Base-by-base conservation (phyloP, 2,113 vertebrate genomes). In the Numenius arquata region DNA sequence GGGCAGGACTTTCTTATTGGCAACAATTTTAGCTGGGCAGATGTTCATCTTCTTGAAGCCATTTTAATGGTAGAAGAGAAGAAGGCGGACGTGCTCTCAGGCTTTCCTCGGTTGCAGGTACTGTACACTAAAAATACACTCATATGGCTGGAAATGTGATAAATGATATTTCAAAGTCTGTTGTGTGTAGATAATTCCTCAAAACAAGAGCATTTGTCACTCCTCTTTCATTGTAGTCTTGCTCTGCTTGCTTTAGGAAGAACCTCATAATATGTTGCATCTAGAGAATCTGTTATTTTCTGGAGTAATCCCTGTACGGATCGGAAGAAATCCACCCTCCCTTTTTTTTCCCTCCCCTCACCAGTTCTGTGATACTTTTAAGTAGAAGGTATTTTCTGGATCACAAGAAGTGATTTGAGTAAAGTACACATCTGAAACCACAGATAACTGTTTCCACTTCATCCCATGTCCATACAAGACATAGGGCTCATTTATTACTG, bases 41-140 rank as follows among this genome's bases (percentile, higher is more conserved):
- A 99, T 66, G 95, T 99, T 72, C 97, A 98, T 91, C 96, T 99
- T 58, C 80, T 99, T 48, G 99, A 99, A 97, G 97, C 97, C 81
- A 98, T 98, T 90, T 96, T 99, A 95, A 99, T 99, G 98, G 80
- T 99, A 72, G 99, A 99, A 96, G 99, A 99, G 95, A 97, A 98
- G 38, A 96, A 98, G 59, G 88, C 97, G 12, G 97, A 77, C 4
- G 98, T 99, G 66, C 98, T 99, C 5, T 67, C 95, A 9, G 90
- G 97, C 3, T 99, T 99, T 92, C 98, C 97, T 81, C 98, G 96
- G 26, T 26, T 99, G 66, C 98, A 99, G 99, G 99, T 99, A 97
- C 89, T 25, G 67, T 67, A 70, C 43, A 77, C 40, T 67, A 67
- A 63, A 7, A 32, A 16, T 83, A 62, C 12, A 12, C 15, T 73